Percentiles rank a stretch among this genome's conserved stretches.
These are phyloP conservation scores for Drosophila borealis DNA, from an alignment of 2,888 invertebrate genomes.

Conservation along the genomic window DNA sequence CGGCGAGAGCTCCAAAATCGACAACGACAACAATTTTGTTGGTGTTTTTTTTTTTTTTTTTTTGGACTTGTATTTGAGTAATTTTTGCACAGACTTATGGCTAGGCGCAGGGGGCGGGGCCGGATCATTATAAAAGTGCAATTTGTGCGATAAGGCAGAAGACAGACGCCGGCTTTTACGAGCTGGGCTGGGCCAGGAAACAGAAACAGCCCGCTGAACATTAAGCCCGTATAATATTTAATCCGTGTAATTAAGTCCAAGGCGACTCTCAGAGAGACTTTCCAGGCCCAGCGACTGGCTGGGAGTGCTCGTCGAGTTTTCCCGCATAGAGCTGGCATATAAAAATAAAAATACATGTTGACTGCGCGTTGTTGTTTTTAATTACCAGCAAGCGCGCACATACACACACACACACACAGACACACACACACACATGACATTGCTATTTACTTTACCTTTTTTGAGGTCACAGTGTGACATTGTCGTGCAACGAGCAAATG, in stretches of 20 bases:
- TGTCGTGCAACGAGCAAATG: conserved; percentile 51
- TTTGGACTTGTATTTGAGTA: conserved; percentile 41
- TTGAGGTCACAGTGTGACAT: conserved; percentile 70
- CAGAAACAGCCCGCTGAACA: conserved; percentile 41
- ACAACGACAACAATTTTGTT: conserved; percentile 13
- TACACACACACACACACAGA: conserved; percentile 18
- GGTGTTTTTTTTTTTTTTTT: neutral
- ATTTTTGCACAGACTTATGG: conserved; percentile 17
- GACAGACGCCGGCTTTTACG: conserved; percentile 40
- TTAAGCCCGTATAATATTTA: conserved; percentile 78
- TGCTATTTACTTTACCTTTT: conserved; percentile 49
- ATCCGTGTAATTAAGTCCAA: conserved; percentile 82
- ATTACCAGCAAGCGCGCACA: conserved; percentile 60
- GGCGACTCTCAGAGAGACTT: conserved; percentile 47
- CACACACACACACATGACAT: conserved; percentile 4
- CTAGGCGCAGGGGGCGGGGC: conserved; percentile 31
- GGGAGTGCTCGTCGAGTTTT: conserved; percentile 20
- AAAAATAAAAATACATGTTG: conserved; percentile 72
- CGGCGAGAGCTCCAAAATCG: conserved; percentile 44
- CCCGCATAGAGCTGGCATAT: conserved; percentile 44
- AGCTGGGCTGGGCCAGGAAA: conserved; percentile 33
- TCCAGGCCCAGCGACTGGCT: conserved; percentile 8
- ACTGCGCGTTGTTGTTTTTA: conserved; percentile 64
- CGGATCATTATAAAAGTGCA: conserved; percentile 73
- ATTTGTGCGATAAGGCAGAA: conserved; percentile 66